phyloP scores from a whole-genome alignment of 2,888 invertebrate species.

The Gnatocerus cornutus region DNA sequence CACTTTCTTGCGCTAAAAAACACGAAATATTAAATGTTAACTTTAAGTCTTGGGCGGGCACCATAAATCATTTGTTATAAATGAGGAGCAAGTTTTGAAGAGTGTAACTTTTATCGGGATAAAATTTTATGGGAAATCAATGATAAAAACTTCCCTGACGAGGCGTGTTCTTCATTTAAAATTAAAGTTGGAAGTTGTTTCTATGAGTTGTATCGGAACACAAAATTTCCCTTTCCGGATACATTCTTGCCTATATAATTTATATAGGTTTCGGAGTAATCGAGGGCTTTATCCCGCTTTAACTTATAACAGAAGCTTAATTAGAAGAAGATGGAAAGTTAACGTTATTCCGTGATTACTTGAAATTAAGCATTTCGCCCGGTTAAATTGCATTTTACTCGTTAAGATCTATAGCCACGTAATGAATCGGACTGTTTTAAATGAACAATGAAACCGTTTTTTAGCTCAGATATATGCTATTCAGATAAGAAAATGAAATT shows the following conservation, averaged over 20 bases:
- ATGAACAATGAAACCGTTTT: constrained; percentile 40
- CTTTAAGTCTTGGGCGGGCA: constrained; percentile 10
- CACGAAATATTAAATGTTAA: constrained; percentile 37
- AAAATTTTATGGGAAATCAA: constrained; percentile 36
- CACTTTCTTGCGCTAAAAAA: constrained; percentile 2
- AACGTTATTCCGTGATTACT: constrained; percentile 48
- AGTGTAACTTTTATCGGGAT: constrained; percentile 37
- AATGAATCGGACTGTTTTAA: constrained; percentile 45
- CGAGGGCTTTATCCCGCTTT: constrained; percentile 38
- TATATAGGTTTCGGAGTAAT: constrained; percentile 40
- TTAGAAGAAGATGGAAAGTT: constrained; percentile 31
- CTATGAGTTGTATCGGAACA: constrained; percentile 14
- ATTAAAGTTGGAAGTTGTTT: constrained; percentile 17
- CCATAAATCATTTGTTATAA: constrained; percentile 41
- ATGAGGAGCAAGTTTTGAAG: constrained; percentile 27
- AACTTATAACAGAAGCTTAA: constrained; percentile 43
- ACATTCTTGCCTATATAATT: constrained; percentile 33
- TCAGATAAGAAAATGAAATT: no score
- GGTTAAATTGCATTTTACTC: constrained; percentile 53
- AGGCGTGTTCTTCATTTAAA: not conserved
- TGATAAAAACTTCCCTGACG: constrained; percentile 14
- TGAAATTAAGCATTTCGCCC: constrained; percentile 52
- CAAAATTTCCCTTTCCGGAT: constrained; percentile 32
- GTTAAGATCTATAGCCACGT: constrained; percentile 51
- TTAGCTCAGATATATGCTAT: constrained; percentile 15